phyloP scores from a whole-genome alignment of 2,888 invertebrate species.

The Ichneumoninae sp. region DNA sequence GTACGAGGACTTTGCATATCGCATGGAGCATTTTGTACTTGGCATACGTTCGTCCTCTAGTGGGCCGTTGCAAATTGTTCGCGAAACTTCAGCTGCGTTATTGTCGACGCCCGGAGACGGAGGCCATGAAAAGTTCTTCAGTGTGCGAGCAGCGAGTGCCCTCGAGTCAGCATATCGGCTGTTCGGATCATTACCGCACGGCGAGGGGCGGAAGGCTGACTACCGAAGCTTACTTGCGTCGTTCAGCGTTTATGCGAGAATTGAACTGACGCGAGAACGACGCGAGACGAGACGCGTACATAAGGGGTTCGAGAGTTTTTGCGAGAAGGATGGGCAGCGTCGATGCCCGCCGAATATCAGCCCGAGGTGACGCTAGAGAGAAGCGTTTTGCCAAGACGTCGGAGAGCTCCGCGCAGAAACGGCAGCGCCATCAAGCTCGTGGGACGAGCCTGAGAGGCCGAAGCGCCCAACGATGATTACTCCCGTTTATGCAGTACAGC shows the following conservation, averaged over 20 bases:
- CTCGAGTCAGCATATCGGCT: constrained; percentile 29
- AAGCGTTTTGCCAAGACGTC: constrained; percentile 35
- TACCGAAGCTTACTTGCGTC: constrained; percentile 24
- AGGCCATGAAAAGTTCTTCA: constrained; percentile 44
- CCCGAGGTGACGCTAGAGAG: constrained; percentile 61
- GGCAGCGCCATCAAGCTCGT: constrained; percentile 42
- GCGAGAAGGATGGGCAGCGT: constrained; percentile 48
- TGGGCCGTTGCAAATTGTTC: constrained; percentile 41
- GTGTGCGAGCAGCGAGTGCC: constrained; percentile 36
- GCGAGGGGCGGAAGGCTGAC: constrained; percentile 50
- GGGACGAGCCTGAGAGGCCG: constrained; percentile 48
- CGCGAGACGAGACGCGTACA: constrained; percentile 5
- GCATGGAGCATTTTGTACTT: background rate
- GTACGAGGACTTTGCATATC: background rate
- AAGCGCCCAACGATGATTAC: constrained; percentile 69
- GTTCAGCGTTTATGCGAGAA: constrained; percentile 9
- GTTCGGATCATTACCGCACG: constrained; percentile 42
- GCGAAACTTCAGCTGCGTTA: constrained; percentile 48
- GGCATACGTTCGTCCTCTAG: constrained; percentile 7
- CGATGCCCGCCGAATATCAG: constrained; percentile 61
- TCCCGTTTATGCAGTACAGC: constrained; percentile 69
- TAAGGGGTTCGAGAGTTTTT: background rate
- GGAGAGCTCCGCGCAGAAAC: constrained; percentile 43
- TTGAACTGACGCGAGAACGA: constrained; percentile 15
- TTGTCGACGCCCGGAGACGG: constrained; percentile 32